A percentile compares a stretch with the other conserved stretches of the same genome.
Conservation (phyloP, 1,140 invertebrate genomes). For the Drosophila sproati region DNA sequence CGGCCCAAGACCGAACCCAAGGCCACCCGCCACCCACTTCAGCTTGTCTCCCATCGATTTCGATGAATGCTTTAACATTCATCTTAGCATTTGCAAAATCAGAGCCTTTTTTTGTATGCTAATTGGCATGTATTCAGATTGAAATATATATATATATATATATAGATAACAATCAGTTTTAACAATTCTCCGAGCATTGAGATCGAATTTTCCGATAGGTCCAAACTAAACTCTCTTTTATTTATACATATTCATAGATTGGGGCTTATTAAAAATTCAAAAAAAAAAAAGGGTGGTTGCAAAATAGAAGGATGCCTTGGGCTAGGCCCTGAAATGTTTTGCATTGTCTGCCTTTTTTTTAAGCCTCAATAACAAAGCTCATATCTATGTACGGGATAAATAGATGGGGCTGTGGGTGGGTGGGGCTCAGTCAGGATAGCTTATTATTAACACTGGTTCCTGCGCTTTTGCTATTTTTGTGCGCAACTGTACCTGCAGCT, state of each 20-base stretch:
- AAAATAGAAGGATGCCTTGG: slow-evolving; percentile 14
- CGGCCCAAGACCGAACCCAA: background rate
- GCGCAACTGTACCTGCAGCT: slow-evolving; percentile 59
- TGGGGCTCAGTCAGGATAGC: background rate
- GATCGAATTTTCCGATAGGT: too few species aligned
- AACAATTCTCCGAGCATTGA: too few species aligned
- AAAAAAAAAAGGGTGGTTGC: slow-evolving; percentile 10
- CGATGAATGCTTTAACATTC: slow-evolving; percentile 8
- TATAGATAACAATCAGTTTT: too few species aligned
- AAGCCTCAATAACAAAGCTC: background rate
- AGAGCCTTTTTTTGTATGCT: too few species aligned
- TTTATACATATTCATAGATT: background rate
- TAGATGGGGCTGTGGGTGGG: background rate
- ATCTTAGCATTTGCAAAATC: slow-evolving; percentile 11
- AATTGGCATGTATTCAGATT: too few species aligned
- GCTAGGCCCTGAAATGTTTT: slow-evolving; percentile 21
- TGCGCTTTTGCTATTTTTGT: slow-evolving; percentile 53
- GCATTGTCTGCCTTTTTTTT: slow-evolving; percentile 8
- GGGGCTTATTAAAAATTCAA: background rate
- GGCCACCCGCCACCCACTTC: too few species aligned
- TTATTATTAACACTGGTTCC: slow-evolving; percentile 49
- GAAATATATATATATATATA: too few species aligned
- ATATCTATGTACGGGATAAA: background rate
- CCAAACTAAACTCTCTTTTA: too few species aligned
- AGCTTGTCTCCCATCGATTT: slow-evolving; percentile 23